Evolutionary conservation across 1,140 invertebrate genomes (phyloP).

Genomic region (Aphaenogaster floridana): DNA sequence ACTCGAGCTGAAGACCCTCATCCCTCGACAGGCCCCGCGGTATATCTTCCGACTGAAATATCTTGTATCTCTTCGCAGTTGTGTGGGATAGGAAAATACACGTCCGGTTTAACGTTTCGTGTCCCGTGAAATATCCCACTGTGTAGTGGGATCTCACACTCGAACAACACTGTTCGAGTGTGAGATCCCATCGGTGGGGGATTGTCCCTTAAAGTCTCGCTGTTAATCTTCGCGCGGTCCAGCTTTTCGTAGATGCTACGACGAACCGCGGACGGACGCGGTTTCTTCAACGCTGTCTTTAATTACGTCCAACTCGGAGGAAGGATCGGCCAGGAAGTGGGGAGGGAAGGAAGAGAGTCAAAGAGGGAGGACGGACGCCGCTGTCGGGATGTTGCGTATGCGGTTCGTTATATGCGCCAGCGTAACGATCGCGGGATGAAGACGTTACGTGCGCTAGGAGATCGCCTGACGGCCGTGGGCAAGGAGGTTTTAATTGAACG

Average conservation of each 20-base stretch:
- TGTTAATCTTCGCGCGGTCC: not conserved
- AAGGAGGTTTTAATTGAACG: constrained; percentile 52
- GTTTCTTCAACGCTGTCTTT: constrained; percentile 60
- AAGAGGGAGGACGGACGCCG: constrained; percentile 8
- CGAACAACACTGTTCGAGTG: not conserved
- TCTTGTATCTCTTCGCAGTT: not conserved
- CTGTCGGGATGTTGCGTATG: constrained; percentile 37
- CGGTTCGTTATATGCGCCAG: constrained; percentile 52
- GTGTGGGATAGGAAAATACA: not conserved
- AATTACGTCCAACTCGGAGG: constrained; percentile 56
- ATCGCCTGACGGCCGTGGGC: constrained; percentile 33
- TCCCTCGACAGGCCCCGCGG: not conserved
- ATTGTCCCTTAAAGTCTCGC: constrained; percentile 18
- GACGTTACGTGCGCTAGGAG: constrained; percentile 52
- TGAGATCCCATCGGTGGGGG: not conserved
- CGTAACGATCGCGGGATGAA: constrained; percentile 48
- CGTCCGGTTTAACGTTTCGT: not conserved
- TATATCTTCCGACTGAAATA: not conserved
- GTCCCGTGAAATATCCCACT: not conserved
- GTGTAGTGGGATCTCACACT: too few relatives aligned
- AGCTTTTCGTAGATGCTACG: constrained; percentile 59
- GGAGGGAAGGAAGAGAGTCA: not conserved
- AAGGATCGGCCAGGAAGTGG: not conserved
- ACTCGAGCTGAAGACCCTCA: not conserved
- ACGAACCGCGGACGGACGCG: constrained; percentile 41